These are phyloP conservation scores for Sylvia atricapilla DNA, from an alignment of 2,113 vertebrate genomes.

Conservation along the genomic window DNA sequence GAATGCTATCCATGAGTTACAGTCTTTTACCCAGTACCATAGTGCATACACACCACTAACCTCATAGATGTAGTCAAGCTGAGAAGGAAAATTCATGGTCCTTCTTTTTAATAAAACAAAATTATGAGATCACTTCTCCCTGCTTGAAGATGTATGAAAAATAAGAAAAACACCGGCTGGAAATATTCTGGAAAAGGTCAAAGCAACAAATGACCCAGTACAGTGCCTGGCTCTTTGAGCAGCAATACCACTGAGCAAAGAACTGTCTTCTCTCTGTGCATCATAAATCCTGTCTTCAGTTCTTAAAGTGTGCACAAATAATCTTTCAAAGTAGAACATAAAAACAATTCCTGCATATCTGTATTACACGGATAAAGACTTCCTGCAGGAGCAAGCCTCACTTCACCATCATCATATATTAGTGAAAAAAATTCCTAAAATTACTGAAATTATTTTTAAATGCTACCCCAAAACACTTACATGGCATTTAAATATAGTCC, in stretches of 20 bases:
- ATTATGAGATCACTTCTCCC: background rate
- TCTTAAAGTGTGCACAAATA: background rate
- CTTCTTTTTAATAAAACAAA: background rate
- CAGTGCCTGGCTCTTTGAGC: background rate
- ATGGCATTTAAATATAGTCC: background rate
- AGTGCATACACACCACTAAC: background rate
- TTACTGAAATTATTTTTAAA: background rate
- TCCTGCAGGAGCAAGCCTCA: background rate
- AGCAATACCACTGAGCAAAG: background rate
- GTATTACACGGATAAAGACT: background rate
- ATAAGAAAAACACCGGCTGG: background rate
- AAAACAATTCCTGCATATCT: background rate
- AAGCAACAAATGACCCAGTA: background rate
- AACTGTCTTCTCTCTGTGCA: background rate
- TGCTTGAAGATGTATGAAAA: background rate
- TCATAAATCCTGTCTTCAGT: background rate
- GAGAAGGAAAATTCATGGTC: background rate
- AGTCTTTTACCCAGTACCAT: background rate
- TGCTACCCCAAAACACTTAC: background rate
- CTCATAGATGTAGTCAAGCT: background rate
- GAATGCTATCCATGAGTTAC: background rate
- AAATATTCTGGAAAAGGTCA: conserved; percentile 10
- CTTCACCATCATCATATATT: background rate
- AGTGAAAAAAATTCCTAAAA: background rate
- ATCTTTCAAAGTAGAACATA: background rate